Evolutionary conservation across 2,113 vertebrate genomes (phyloP), one percentile per base, ranked within the genome.

Genomic region (Tursiops truncatus): DNA sequence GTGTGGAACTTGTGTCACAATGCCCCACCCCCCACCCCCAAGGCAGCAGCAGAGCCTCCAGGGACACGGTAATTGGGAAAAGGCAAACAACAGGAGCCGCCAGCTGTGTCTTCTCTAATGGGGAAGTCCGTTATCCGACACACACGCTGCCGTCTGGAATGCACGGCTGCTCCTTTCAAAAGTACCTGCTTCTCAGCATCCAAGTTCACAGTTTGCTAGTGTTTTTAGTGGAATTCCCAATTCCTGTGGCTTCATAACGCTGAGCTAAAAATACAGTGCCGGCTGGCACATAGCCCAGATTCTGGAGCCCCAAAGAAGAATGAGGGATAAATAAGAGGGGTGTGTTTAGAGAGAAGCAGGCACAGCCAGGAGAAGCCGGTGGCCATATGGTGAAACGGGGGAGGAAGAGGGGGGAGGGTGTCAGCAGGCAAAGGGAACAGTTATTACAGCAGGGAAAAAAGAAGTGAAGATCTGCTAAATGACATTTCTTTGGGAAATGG

Each of bases 191-290:
- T 50, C 70, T 8, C 58, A 3, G 56, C 62, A 77, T 58, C 56
- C 71, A 79, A 74, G 58, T 5, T 50, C 67, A 90, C 13, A 63
- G 15, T 79, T 79, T 21, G 31, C 68, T 58, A 31, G 12, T 38
- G 92, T 17, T 82, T 95, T 85, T 25, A 53, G 58, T 77, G 81
- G 81, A 90, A 96, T 92, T 85, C 94, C 94, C 96, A 86, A 23
- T 82, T 95, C 84, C 90, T 77, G 80, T 58, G 88, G 89, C 85
- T 97, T 93, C 38, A n/a, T 50, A 70, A 88, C 56, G 68, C 38
- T 17, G 26, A 56, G 86, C 95, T 97, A 97, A 96, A 95, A 96
- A 97, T 97, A 94, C 56, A 63, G n/a, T 31, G 77, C 82, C 0
- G 1, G 31, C 82, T 95, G 97, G 93, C 89, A 80, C 41, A 5